A percentile compares a stretch with the other conserved stretches of the same genome.
phyloP scores from a whole-genome alignment of 2,797 vertebrate species.

The Cryptoprocta ferox region DNA sequence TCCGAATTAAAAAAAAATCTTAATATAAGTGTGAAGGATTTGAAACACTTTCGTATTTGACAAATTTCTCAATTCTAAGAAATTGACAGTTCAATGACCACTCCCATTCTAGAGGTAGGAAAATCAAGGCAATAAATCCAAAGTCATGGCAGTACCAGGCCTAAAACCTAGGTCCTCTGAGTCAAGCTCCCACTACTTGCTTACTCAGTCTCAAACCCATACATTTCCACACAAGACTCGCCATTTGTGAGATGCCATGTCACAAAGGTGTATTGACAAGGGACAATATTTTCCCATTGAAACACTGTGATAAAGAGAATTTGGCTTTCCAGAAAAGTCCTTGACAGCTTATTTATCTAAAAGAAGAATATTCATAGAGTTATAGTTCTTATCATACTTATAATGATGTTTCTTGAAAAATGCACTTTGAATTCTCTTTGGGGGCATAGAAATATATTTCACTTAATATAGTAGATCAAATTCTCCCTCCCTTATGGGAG shows the following conservation, averaged over 20 bases:
- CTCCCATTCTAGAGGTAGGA: background rate
- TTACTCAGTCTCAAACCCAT: background rate
- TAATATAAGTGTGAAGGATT: background rate
- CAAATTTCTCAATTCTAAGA: constrained; percentile 22
- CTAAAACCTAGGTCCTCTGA: background rate
- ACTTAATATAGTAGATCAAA: background rate
- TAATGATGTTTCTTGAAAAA: background rate
- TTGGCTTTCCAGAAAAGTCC: background rate
- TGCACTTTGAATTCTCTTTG: background rate
- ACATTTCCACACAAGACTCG: background rate
- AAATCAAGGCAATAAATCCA: background rate
- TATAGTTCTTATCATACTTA: background rate
- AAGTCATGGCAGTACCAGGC: background rate
- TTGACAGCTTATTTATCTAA: background rate
- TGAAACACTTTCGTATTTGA: background rate
- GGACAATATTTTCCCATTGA: background rate
- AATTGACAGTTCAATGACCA: background rate
- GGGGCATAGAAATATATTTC: background rate
- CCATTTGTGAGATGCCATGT: background rate
- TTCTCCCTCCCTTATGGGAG: background rate
- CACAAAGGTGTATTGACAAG: background rate
- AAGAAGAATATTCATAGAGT: background rate
- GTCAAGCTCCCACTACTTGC: background rate
- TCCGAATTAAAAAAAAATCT: background rate
- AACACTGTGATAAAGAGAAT: background rate